phyloP scores from a whole-genome alignment of 2,797 vertebrate species.

The Epinephelus malabaricus region DNA sequence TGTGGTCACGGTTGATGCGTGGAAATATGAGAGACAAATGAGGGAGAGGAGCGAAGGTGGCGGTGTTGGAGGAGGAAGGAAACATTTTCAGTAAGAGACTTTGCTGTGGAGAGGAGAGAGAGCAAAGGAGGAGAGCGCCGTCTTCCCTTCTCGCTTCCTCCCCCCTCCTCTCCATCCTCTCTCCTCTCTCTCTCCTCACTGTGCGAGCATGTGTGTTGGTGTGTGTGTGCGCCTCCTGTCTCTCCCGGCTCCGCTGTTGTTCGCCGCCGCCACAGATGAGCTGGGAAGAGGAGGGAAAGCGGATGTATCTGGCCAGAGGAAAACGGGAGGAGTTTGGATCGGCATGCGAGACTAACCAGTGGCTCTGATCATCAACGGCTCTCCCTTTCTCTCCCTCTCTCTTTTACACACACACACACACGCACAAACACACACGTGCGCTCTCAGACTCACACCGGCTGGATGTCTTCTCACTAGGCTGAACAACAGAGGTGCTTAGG shows the following conservation, averaged over 20 bases:
- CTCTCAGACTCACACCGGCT: slow-evolving; percentile 73
- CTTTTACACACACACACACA: slow-evolving; percentile 7
- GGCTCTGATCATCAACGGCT: slow-evolving; percentile 81
- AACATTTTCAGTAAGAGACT: slow-evolving; percentile 72
- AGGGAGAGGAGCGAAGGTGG: slow-evolving; percentile 46
- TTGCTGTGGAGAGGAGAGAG: slow-evolving; percentile 63
- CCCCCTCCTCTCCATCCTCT: slow-evolving; percentile 23
- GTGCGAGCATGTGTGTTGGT: slow-evolving; percentile 71
- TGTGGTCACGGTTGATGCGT: slow-evolving; percentile 50
- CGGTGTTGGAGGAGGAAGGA: slow-evolving; percentile 28
- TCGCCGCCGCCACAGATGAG: slow-evolving; percentile 88
- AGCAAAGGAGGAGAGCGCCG: slow-evolving; percentile 66
- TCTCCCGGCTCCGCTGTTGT: slow-evolving; percentile 85
- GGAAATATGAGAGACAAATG: slow-evolving; percentile 68
- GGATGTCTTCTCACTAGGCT: slow-evolving; percentile 85
- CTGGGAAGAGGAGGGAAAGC: slow-evolving; percentile 81
- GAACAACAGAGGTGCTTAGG: slow-evolving; percentile 85
- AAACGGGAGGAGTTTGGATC: slow-evolving; percentile 81
- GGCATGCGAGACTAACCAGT: slow-evolving; percentile 69
- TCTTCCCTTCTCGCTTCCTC: slow-evolving; percentile 42
- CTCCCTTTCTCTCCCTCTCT: slow-evolving; percentile 58
- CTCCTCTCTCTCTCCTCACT: slow-evolving; percentile 52
- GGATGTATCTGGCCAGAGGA: slow-evolving; percentile 80
- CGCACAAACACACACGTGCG: slow-evolving; percentile 53
- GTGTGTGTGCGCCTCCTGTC: slow-evolving; percentile 74